Evolutionary conservation across 2,113 vertebrate genomes (phyloP), one percentile per base, ranked within the genome.

Genomic region (Struthidea cinerea): DNA sequence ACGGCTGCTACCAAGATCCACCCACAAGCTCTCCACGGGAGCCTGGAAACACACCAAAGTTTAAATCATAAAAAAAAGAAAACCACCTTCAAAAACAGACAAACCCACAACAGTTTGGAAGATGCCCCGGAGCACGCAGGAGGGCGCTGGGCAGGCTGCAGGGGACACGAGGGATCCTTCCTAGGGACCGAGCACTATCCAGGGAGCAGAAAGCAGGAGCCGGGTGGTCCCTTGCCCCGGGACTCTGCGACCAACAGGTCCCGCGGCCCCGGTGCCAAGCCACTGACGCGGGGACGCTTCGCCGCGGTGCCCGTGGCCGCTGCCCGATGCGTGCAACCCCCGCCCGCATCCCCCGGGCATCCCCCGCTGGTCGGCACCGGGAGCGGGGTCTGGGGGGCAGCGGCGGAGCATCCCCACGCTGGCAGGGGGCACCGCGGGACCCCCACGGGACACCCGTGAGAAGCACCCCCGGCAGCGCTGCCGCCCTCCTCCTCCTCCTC

Each of bases 21-120:
- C 82, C 69, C 90, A 49, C 56, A 67, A 60, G n/a, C 52, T 77
- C 46, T 68, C 55, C 32, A 5, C 2, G 3, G 59, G 71, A 28
- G 85, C 37, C 78, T 94, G 88, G 94, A 92, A 92, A 60, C 52
- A 67, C 60, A 81, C 80, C 56, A 47, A 92, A 93, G 83, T 81
- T 76, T 63, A 90, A 84, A 59, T 20, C 30, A 39, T 21, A 2
- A 7, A 3, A 53, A 11, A 4, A 14, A 39, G 7, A 57, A 76
- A 23, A 4, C 6, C 37, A 33, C 37, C 14, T 64, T 78, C 12
- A 47, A 42, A 92, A 79, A 4, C 3, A 64, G 20, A 4, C 52
- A 78, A 89, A 47, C 32, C 75, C 85, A 46, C 63, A 63, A 24
- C 13, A 83, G 67, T 71, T 44, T 52, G 56, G 41, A 86, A 73